These are phyloP conservation scores for Cheilosia variabilis DNA, from an alignment of 2,888 invertebrate genomes.

Conservation along the genomic window DNA sequence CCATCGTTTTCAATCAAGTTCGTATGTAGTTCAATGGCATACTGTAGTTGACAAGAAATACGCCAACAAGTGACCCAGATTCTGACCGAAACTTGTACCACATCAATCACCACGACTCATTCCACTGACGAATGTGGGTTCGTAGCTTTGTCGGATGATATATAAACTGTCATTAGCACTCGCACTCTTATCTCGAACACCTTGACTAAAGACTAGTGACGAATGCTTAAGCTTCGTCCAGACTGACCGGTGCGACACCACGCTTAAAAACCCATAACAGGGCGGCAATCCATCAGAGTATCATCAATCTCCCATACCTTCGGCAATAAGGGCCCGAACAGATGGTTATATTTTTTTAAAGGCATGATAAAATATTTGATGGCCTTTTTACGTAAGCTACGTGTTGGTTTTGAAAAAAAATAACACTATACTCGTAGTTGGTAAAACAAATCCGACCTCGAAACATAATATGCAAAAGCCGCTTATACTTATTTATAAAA, in stretches of 20 bases:
- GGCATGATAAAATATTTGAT: no score
- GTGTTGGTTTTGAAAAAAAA: no score
- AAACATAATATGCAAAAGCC: not conserved
- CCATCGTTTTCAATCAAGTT: not conserved
- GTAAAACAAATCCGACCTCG: no score
- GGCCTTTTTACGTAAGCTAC: no score
- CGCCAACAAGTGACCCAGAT: not conserved
- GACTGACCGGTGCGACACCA: not conserved
- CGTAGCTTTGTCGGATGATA: not conserved
- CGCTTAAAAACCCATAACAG: not conserved
- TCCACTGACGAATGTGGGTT: not conserved
- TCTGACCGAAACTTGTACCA: not conserved
- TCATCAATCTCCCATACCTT: not conserved
- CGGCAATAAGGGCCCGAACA: not conserved
- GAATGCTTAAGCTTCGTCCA: not conserved
- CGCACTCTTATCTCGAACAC: not conserved
- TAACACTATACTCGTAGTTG: no score
- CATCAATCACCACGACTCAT: not conserved
- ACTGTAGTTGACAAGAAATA: not conserved
- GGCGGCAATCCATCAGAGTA: not conserved
- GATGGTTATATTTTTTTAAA: no score
- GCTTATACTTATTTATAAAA: not conserved
- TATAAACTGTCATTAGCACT: not conserved
- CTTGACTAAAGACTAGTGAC: not conserved
- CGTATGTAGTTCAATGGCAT: constrained; percentile 4